phyloP scores from a whole-genome alignment of 2,113 vertebrate species.

The Halichoerus grypus region DNA sequence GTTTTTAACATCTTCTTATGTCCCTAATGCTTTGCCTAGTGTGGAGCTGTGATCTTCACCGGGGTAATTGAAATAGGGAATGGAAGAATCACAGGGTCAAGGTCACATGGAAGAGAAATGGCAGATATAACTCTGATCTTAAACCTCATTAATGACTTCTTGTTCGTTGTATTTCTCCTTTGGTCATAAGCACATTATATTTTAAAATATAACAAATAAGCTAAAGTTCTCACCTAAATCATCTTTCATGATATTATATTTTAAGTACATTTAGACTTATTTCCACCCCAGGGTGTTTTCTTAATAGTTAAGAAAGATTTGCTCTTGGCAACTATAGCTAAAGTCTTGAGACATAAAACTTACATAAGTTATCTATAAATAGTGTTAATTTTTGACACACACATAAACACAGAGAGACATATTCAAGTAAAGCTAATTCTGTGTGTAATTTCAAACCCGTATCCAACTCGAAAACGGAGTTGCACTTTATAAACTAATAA shows the following conservation, averaged over 20 bases:
- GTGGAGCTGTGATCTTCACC: neutral
- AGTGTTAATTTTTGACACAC: neutral
- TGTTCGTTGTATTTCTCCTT: neutral
- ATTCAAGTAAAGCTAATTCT: neutral
- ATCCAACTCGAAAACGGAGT: neutral
- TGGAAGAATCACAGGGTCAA: neutral
- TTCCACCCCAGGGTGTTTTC: neutral
- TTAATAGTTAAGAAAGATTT: slow-evolving; percentile 14
- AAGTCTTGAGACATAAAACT: neutral
- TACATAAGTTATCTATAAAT: neutral
- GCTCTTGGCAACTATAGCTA: neutral
- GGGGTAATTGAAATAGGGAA: neutral
- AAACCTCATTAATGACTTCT: neutral
- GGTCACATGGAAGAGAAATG: neutral
- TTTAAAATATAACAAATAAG: neutral
- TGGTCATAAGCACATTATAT: neutral
- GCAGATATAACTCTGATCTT: neutral
- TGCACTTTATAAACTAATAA: neutral
- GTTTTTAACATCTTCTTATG: neutral
- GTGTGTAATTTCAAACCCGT: neutral
- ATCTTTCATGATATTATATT: neutral
- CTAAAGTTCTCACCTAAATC: neutral
- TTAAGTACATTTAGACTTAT: neutral
- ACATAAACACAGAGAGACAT: neutral
- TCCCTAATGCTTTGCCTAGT: neutral